Evolutionary conservation across 2,797 vertebrate species (phyloP).

Genomic region (Craterocephalus amniculus): DNA sequence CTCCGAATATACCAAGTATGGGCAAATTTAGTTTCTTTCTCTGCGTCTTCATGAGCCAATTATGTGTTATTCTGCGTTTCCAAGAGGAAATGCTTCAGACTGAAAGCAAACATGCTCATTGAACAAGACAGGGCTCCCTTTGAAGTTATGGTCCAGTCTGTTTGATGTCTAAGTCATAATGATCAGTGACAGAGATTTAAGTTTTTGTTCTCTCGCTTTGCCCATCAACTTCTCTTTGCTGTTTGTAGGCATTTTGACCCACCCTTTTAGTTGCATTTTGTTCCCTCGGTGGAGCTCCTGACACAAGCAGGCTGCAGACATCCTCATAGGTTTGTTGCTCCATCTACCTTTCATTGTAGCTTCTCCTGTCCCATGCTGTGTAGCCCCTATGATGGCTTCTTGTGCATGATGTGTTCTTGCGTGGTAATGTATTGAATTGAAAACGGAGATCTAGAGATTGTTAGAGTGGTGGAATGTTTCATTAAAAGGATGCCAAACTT

Average conservation of each 20-base stretch:
- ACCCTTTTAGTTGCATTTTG: neutral
- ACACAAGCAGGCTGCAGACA: neutral
- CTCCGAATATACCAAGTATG: slow-evolving; percentile 30
- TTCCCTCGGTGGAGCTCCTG: neutral
- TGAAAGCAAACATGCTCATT: slow-evolving; percentile 69
- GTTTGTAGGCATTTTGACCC: neutral
- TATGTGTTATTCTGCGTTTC: slow-evolving; percentile 44
- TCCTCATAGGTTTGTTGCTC: neutral
- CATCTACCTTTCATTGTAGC: neutral
- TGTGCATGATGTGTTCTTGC: neutral
- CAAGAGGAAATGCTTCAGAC: slow-evolving; percentile 72
- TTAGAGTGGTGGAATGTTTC: slow-evolving; percentile 17
- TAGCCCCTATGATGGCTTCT: neutral
- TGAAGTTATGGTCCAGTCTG: slow-evolving; percentile 42
- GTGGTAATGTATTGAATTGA: slow-evolving; percentile 17
- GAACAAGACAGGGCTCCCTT: slow-evolving; percentile 49
- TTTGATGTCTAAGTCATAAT: slow-evolving; percentile 66
- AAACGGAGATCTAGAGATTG: slow-evolving; percentile 26
- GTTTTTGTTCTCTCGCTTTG: slow-evolving; percentile 13
- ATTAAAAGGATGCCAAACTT: slow-evolving; percentile 52
- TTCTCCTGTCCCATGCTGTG: neutral
- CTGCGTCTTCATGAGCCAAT: slow-evolving; percentile 39
- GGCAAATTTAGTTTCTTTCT: slow-evolving; percentile 19
- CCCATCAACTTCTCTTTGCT: slow-evolving; percentile 14
- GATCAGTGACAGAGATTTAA: slow-evolving; percentile 24